These are phyloP conservation scores for Drosophila anceps DNA, from an alignment of 2,888 invertebrate genomes.

Conservation along the genomic window DNA sequence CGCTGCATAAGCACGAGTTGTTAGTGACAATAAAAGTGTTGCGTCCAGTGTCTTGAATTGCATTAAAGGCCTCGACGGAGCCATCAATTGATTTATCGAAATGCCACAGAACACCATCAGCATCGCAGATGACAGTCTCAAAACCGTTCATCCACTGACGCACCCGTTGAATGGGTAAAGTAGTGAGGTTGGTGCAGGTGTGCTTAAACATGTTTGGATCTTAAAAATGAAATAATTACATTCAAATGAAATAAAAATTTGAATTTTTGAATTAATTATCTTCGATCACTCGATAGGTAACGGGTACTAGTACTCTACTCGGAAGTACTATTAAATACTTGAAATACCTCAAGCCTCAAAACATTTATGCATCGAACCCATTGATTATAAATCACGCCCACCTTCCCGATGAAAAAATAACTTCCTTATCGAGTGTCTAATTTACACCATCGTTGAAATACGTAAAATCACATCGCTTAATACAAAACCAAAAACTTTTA, in stretches of 20 bases:
- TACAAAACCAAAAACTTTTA: too few species aligned
- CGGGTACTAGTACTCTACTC: too few species aligned
- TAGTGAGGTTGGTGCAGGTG: constrained; percentile 48
- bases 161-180: constrained; percentile 52
- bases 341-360: not conserved
- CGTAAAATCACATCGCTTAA: too few species aligned
- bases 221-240: not conserved
- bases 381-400: too few species aligned
- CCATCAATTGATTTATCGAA: constrained; percentile 41
- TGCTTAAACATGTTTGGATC: constrained; percentile 45
- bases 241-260: not conserved
- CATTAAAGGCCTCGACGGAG: constrained; percentile 53
- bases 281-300: not conserved
- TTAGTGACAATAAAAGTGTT: constrained; percentile 49
- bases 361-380: not conserved
- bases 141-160: constrained; percentile 57
- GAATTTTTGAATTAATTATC: constrained; percentile 3
- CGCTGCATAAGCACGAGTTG: constrained; percentile 22
- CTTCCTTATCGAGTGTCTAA: too few species aligned
- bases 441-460: too few species aligned
- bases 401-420: too few species aligned
- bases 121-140: constrained; percentile 60
- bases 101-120: constrained; percentile 68
- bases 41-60: constrained; percentile 31
- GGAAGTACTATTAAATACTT: not conserved